A percentile compares a stretch with the other conserved stretches of the same genome.
Evolutionary conservation across 2,888 invertebrate species (phyloP).

Genomic region (Calliopum simillimum): DNA sequence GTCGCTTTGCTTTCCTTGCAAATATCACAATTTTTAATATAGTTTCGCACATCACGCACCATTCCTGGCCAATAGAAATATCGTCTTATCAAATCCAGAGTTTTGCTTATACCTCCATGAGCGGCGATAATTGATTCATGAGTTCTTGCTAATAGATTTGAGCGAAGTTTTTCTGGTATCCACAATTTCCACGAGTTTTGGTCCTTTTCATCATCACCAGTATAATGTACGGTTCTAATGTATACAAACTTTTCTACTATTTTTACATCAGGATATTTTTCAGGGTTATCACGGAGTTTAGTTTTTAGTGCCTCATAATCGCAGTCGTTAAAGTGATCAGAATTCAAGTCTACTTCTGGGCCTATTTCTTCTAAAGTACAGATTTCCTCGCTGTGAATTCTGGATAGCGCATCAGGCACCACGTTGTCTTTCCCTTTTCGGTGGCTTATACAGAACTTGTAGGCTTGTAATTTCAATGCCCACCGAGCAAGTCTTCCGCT

Average conservation of each 20-base stretch:
- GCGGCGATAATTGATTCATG: no score
- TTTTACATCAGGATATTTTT: constrained; percentile 3
- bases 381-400: constrained; percentile 28
- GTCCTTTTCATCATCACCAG: no score
- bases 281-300: background rate
- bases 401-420: constrained; percentile 48
- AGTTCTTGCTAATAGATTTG: background rate
- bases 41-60: constrained; percentile 5
- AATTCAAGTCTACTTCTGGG: constrained; percentile 15
- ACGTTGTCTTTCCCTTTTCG: constrained; percentile 44
- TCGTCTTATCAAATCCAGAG: background rate
- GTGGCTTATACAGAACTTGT: constrained; percentile 42
- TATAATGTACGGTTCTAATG: background rate
- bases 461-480: no score
- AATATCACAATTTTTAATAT: background rate
- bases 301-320: background rate
- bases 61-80: constrained; percentile 7
- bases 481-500: constrained; percentile 48
- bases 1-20: background rate
- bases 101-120: background rate
- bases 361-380: background rate
- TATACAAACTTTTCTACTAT: background rate
- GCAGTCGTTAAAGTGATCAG: background rate
- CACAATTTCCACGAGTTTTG: background rate
- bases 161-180: background rate